phyloP scores from a whole-genome alignment of 2,113 vertebrate species.

The Nesospiza acunhae region DNA sequence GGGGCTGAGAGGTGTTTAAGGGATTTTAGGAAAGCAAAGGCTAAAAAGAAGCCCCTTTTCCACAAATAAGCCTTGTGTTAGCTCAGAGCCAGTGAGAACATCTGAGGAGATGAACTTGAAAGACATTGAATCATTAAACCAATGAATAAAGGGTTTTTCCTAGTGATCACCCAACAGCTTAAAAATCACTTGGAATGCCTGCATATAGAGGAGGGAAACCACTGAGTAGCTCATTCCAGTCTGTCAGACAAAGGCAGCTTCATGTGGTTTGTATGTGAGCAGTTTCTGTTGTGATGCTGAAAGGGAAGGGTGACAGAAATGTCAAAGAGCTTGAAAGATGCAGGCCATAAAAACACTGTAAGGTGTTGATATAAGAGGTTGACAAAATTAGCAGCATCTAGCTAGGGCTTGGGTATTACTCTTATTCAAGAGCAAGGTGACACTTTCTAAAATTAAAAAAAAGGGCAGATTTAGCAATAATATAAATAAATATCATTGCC shows the following conservation, averaged over 20 bases:
- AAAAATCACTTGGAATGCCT: not conserved
- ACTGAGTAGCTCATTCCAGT: not conserved
- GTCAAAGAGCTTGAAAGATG: not conserved
- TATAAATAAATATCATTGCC: not conserved
- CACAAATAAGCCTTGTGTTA: not conserved
- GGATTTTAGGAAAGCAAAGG: not conserved
- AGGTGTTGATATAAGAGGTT: not conserved
- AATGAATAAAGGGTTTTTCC: not conserved
- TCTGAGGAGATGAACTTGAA: slow-evolving; percentile 22
- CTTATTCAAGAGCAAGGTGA: not conserved
- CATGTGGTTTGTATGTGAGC: not conserved
- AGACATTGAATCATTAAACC: not conserved
- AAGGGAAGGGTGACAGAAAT: not conserved
- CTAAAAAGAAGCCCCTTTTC: not conserved
- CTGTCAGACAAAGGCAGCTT: not conserved
- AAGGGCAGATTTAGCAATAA: not conserved
- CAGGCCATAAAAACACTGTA: not conserved
- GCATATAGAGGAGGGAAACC: not conserved
- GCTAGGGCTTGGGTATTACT: not conserved
- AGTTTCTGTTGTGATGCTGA: not conserved
- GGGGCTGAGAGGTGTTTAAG: not conserved
- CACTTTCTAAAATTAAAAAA: not conserved
- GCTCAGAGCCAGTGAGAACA: not conserved
- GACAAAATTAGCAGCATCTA: not conserved
- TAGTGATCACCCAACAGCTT: not conserved